Evolutionary conservation across 1,140 invertebrate genomes (phyloP).

Genomic region (Drosophila mayri): DNA sequence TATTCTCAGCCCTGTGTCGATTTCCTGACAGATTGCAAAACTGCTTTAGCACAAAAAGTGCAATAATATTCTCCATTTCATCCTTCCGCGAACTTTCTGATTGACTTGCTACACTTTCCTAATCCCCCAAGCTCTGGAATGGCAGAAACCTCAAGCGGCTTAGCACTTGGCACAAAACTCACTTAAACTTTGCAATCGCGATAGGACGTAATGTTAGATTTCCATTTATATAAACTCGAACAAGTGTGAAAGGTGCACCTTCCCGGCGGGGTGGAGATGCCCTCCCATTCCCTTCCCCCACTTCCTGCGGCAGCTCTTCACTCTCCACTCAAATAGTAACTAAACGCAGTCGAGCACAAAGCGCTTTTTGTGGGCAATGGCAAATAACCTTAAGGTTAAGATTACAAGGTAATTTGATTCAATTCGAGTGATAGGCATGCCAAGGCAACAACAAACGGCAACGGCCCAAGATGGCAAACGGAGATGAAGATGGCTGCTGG

Average conservation of each 20-base stretch:
- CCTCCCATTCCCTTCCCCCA: too few relatives aligned
- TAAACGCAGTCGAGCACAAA: constrained; percentile 77
- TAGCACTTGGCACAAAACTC: constrained; percentile 78
- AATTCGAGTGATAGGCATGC: constrained; percentile 84
- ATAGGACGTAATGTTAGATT: constrained; percentile 83
- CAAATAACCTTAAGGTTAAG: constrained; percentile 85
- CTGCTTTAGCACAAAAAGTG: not conserved
- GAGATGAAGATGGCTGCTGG: constrained; percentile 42
- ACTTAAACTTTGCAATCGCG: constrained; percentile 84
- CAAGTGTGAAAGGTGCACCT: constrained; percentile 75
- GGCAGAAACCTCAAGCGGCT: constrained; percentile 40
- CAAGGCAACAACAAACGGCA: constrained; percentile 67
- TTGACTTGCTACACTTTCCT: constrained; percentile 68
- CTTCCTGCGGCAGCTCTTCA: not conserved
- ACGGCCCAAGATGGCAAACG: constrained; percentile 40
- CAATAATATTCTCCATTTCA: constrained; percentile 4
- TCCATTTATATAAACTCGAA: constrained; percentile 78
- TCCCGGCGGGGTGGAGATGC: not conserved
- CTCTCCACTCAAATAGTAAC: constrained; percentile 71
- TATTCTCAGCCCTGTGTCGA: not conserved
- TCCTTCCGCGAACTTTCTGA: constrained; percentile 33
- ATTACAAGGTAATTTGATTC: constrained; percentile 85
- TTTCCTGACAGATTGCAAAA: not conserved
- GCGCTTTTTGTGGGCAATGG: constrained; percentile 78
- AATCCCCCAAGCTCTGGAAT: constrained; percentile 37